Evolutionary conservation across 1,140 invertebrate genomes (phyloP), one percentile per base, ranked within the genome.

Genomic region (Euschistus heros): DNA sequence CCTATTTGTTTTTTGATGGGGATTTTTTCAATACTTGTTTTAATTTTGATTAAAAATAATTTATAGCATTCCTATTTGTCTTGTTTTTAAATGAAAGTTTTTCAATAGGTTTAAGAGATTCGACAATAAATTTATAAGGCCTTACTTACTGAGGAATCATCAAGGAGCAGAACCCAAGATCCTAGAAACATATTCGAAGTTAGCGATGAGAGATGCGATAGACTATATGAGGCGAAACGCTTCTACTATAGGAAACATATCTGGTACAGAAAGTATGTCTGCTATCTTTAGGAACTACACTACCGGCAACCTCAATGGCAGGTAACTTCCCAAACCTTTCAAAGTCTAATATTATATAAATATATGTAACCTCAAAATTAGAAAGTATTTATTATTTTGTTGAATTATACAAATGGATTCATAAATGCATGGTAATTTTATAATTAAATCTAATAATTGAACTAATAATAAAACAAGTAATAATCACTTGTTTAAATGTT

Each of bases 161-260:
- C 72, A 84, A 77, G 91, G 91, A 18, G 86, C 88, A 44, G 92
- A 95, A 74, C 91, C 92, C 61, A 96, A 96, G 76, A 95, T 97
- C 70, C 79, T 97, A 68, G 91, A 96, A 75, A 96, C 93, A 0
- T 94, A 92, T 77, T 93, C 91, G 6, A 93, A 94, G 74, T 78
- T 97, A 55, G 92, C 91, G 27, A 92, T 95, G 85, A 86, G 86
- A 71, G 94, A 97, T 75, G 94, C 94, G 17, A 86, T 96, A 77
- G 88, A 93, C 70, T 89, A 91, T 69, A 92, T 94, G 82, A 83
- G 84, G 72, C 81, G 86, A 70, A 92, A 89, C 76, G 89, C 86
- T 24, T 90, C 87, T 47, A 89, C 86, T 8, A 86, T 90, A 71
- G 86, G 86, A 63, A 87, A 88, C 74, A 88, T 90, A 73, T 86